phyloP scores from a whole-genome alignment of 1,140 invertebrate genomes.

The Drosophila bipectinata region DNA sequence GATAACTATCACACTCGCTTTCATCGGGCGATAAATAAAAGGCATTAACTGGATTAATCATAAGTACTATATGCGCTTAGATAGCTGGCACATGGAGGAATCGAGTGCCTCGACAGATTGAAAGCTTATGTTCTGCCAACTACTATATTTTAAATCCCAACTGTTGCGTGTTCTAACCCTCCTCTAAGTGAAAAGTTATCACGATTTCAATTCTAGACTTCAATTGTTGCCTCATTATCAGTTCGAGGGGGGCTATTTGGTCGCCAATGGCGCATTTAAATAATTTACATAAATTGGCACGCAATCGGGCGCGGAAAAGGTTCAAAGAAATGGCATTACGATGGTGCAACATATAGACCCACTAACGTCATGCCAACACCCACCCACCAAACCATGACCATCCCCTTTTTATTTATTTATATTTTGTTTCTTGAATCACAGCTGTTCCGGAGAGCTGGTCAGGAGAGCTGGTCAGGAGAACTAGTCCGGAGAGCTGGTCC shows the following conservation, averaged over 20 bases:
- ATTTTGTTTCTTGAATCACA: slow-evolving; percentile 7
- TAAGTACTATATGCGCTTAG: slow-evolving; percentile 32
- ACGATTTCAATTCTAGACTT: slow-evolving; percentile 40
- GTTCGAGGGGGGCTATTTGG: slow-evolving; percentile 11
- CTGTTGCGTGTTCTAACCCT: slow-evolving; percentile 12
- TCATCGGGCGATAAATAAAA: slow-evolving; percentile 32
- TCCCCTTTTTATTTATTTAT: slow-evolving; percentile 2
- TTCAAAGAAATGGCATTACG: slow-evolving; percentile 31
- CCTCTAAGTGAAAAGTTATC: slow-evolving; percentile 41
- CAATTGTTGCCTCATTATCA: slow-evolving; percentile 33
- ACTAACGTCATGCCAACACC: slow-evolving; percentile 18
- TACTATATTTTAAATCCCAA: not conserved
- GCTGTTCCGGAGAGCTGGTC: slow-evolving; percentile 14
- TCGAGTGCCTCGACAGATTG: not conserved
- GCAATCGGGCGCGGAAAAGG: slow-evolving; percentile 25
- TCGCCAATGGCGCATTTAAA: slow-evolving; percentile 43
- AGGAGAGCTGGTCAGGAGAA: not conserved
- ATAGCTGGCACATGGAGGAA: slow-evolving; percentile 25
- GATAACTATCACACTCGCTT: slow-evolving; percentile 46
- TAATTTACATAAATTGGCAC: slow-evolving; percentile 39
- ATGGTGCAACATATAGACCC: not conserved
- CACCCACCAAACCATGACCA: slow-evolving; percentile 13
- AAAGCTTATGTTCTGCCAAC: not conserved
- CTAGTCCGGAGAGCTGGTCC: not conserved
- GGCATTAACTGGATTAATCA: slow-evolving; percentile 35